phyloP scores from a whole-genome alignment of 1,140 invertebrate genomes.

The Fopius arisanus region DNA sequence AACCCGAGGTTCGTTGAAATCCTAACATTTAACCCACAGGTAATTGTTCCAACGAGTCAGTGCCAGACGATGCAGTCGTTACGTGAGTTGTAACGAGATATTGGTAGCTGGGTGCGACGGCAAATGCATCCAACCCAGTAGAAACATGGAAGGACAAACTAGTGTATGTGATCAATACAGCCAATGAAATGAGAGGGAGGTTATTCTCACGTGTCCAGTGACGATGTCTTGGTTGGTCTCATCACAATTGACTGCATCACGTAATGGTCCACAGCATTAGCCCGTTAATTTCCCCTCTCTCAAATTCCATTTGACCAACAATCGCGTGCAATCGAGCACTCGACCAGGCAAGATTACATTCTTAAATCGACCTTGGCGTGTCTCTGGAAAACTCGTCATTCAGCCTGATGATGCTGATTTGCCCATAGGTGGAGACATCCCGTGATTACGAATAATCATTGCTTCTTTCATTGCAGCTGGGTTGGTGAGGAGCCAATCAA shows the following conservation, averaged over 20 bases:
- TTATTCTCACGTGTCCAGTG: constrained; percentile 17
- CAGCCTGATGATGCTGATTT: not conserved
- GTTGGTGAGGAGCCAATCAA: constrained; percentile 32
- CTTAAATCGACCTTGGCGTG: constrained; percentile 23
- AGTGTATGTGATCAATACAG: not conserved
- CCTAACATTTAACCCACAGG: not conserved
- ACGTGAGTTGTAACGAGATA: constrained; percentile 6
- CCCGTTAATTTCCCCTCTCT: not conserved
- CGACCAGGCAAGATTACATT: constrained; percentile 8
- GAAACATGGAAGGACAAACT: not conserved
- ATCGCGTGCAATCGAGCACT: not conserved
- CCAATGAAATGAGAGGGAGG: not conserved
- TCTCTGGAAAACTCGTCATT: not conserved
- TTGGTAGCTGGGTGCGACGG: not conserved
- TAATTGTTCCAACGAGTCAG: not conserved
- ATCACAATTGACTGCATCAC: not conserved
- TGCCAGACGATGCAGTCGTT: not conserved
- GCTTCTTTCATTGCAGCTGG: constrained; percentile 13
- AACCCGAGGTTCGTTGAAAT: not conserved
- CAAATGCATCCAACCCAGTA: not conserved
- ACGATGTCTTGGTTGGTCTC: not conserved
- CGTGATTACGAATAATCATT: constrained; percentile 25
- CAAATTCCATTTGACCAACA: not conserved
- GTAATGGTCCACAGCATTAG: not conserved
- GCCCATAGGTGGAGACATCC: constrained; percentile 31